These are phyloP conservation scores for Pogonophryne albipinna DNA, from an alignment of 2,797 vertebrate species.

Conservation along the genomic window DNA sequence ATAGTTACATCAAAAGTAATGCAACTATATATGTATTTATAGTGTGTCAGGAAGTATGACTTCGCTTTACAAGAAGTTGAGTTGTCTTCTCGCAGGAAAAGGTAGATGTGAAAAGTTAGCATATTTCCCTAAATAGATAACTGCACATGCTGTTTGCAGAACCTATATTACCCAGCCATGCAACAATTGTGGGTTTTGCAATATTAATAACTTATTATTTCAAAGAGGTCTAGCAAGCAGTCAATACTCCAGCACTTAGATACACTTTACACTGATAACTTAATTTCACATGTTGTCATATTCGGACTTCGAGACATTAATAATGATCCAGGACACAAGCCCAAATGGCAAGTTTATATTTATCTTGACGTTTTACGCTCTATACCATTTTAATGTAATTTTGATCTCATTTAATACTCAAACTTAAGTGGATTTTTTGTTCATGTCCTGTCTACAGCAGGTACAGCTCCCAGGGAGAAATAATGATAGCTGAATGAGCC, in stretches of 20 bases:
- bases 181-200: not conserved
- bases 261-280: not conserved
- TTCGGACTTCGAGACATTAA: not conserved
- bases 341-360: not conserved
- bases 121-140: not conserved
- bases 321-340: not conserved
- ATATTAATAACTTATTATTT: not conserved
- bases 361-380: not conserved
- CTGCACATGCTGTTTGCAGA: not conserved
- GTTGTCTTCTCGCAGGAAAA: not conserved
- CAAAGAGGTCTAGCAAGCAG: not conserved
- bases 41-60: not conserved
- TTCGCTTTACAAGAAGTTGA: not conserved
- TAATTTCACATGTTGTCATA: not conserved
- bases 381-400: not conserved
- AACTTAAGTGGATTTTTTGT: not conserved
- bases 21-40: not conserved
- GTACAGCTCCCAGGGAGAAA: not conserved
- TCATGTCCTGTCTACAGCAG: not conserved
- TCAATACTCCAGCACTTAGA: not conserved
- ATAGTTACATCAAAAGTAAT: slow-evolving; percentile 18
- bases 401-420: slow-evolving; percentile 1
- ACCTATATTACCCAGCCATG: not conserved
- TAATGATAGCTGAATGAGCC: slow-evolving; percentile 34
- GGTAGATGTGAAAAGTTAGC: slow-evolving; percentile 10